A percentile compares a stretch with the other conserved stretches of the same genome.
These are phyloP conservation scores for Sapayoa aenigma DNA, from an alignment of 2,113 vertebrate genomes.

Conservation along the genomic window DNA sequence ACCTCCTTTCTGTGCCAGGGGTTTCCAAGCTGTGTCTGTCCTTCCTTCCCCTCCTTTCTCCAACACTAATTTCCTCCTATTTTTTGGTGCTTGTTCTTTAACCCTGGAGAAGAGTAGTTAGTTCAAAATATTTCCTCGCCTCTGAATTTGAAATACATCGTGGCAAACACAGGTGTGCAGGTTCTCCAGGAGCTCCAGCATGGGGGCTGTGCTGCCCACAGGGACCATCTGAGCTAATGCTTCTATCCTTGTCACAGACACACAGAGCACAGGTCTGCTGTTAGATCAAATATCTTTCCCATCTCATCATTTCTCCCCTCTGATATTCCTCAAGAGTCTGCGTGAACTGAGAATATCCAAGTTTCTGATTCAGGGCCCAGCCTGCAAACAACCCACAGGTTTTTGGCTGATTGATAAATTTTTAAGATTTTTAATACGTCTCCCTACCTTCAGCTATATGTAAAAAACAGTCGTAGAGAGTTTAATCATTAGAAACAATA, in stretches of 20 bases:
- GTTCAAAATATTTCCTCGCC: neutral
- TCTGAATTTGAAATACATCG: fast-evolving
- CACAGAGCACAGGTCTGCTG: neutral
- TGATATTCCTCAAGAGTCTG: neutral
- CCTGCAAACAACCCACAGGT: fast-evolving
- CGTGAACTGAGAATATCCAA: fast-evolving
- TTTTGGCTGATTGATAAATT: neutral
- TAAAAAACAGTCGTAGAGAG: neutral
- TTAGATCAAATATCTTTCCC: neutral
- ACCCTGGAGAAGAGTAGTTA: neutral
- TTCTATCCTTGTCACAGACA: neutral
- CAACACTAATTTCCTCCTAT: neutral
- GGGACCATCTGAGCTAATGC: neutral
- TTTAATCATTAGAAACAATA: constrained; percentile 15
- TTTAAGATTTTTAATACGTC: neutral
- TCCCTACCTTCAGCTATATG: neutral
- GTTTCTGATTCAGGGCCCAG: neutral
- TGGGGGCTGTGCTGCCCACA: neutral
- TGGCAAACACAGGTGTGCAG: fast-evolving
- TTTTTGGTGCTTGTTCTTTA: neutral
- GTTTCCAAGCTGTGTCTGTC: neutral
- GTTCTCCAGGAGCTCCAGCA: fast-evolving
- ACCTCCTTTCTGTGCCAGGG: neutral
- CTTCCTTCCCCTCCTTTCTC: neutral
- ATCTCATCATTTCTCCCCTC: neutral